Base-by-base conservation (phyloP, 2,797 vertebrate genomes). In the Cyprinella venusta region DNA sequence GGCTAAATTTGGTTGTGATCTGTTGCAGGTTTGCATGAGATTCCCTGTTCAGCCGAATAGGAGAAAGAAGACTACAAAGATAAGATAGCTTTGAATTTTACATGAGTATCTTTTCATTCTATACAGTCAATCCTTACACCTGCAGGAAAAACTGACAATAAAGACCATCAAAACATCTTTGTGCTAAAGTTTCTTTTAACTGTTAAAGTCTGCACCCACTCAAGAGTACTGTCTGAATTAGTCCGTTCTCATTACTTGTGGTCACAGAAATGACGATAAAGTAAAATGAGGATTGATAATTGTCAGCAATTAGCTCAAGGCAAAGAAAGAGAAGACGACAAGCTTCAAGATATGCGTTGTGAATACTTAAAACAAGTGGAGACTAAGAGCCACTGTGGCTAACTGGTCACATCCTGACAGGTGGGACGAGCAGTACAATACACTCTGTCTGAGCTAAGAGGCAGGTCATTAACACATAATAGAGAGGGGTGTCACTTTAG, bases 181-280 rank as follows among this genome's bases (percentile, higher is more conserved):
- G 50, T 76, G 59, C 54, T 72, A n/a, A 76, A 84, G 69, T 69
- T 83, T 56, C 50, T 30, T 82, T 84, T 52, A 72, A 68, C 94
- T 94, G 92, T 93, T 93, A 93, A 95, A 90, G 88, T 88, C 87
- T 89, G 85, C 91, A 92, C 91, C 93, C 92, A 92, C 91, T 91
- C 93, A 90, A 89, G 72, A 71, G 40, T 50, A n/a, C 38, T 84
- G 80, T 86, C 86, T 85, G 78, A 75, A 63, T 70, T 13, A 71
- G 56, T 64, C 64, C n/a, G 12, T 79, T 85, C 26, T 71, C 65
- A 74, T 85, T 85, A 83, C 82, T 65, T 86, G 50, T 81, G 54
- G 61, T 81, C 78, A 83, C 26, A 78, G 71, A 71, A 78, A 80
- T 67, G 36, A 84, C 79, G 87, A 88, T 82, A 77, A 79, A 85